Base-by-base conservation (phyloP, 2,797 vertebrate genomes). In the Luscinia megarhynchos region DNA sequence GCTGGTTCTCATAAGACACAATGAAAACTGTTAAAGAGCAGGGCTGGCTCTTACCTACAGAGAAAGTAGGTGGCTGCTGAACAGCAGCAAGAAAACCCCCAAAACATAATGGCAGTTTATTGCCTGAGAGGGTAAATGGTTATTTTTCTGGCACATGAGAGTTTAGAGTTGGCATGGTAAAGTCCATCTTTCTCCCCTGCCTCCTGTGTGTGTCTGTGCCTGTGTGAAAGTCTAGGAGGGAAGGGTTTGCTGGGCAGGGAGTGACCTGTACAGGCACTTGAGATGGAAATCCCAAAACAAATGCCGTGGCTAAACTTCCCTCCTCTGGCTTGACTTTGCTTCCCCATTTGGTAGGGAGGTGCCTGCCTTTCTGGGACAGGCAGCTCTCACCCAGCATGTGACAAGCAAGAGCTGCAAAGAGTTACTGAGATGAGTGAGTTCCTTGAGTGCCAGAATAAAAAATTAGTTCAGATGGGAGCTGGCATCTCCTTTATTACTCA, bases 401-500 rank as follows among this genome's bases (percentile, higher is more conserved):
- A 62, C 11, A 32, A 43, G 23, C 29, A 46, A 51, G 55, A 79
- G 13, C 54, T 87, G 41, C 46, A 68, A 87, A 73, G 63, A 84
- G 10, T 59, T 87, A 62, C 54, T 0, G 6, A 79, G 66, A 54
- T 66, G 77, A 87, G 51, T 13, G 18, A 82, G 22, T 26, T 73
- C 23, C 34, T 48, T 30, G 36, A 73, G 77, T 12, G 13, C 18
- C 41, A 83, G 51, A 89, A 75, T 51, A 18, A 89, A 78, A 94
- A 72, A 63, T 3, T 1, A 78, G 29, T 34, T 89, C 74, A 75
- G 50, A 64, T 0, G 0, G 58, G 50, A 78, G 41, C 57, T 64
- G 58, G 29, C 74, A 64, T 67, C 82, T 87, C 54, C 41, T 61
- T 74, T 91, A 72, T 79, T 64, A 85, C 43, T 93, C 72, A 73